phyloP scores from a whole-genome alignment of 2,888 invertebrate species.

The Protophormia terraenovae region DNA sequence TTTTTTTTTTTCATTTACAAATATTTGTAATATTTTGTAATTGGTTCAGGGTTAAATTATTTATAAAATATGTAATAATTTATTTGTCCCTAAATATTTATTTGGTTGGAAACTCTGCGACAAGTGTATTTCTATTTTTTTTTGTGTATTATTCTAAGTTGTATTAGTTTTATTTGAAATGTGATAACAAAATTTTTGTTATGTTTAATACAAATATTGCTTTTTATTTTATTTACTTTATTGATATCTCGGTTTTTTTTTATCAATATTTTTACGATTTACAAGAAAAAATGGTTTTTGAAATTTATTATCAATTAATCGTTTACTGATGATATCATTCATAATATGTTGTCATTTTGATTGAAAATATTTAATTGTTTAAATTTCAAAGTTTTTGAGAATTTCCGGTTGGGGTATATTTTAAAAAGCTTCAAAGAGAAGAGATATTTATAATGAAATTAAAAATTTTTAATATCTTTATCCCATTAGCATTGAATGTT shows the following conservation, averaged over 20 bases:
- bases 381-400: not conserved
- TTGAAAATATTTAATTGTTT: not conserved
- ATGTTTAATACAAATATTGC: not conserved
- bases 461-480: too few relatives aligned
- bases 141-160: too few relatives aligned
- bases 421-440: too few relatives aligned
- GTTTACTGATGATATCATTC: slow-evolving; percentile 20
- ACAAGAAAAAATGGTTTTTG: slow-evolving; percentile 18
- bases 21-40: not conserved
- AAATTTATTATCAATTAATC: slow-evolving; percentile 12
- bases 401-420: too few relatives aligned
- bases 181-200: not conserved
- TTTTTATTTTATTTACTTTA: not conserved
- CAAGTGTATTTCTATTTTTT: slow-evolving; percentile 1
- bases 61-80: too few relatives aligned
- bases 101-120: not conserved
- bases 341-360: not conserved
- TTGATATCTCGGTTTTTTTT: not conserved
- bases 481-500: too few relatives aligned
- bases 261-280: slow-evolving; percentile 34
- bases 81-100: not conserved
- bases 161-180: not conserved
- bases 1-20: not conserved
- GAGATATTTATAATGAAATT: too few relatives aligned
- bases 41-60: slow-evolving; percentile 19